phyloP scores from a whole-genome alignment of 1,140 invertebrate species.

The Lycorma delicatula region DNA sequence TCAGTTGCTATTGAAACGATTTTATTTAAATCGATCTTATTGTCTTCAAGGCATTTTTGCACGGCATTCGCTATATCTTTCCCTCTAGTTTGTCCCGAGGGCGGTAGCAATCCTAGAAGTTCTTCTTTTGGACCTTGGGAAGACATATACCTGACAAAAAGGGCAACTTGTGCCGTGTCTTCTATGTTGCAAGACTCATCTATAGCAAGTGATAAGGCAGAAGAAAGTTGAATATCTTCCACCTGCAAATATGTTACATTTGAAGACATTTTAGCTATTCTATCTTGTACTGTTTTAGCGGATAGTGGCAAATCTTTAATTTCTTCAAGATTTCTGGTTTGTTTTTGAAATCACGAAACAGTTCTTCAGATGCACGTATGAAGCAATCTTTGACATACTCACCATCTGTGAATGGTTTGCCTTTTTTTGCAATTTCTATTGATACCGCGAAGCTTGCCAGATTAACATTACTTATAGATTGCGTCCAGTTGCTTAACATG shows the following conservation, averaged over 20 bases:
- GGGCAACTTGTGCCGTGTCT: constrained; percentile 29
- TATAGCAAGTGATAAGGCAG: constrained; percentile 28
- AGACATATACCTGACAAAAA: constrained; percentile 29
- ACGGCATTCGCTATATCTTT: constrained; percentile 32
- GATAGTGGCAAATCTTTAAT: constrained; percentile 30
- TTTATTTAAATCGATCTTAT: constrained; percentile 30
- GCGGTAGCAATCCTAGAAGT: constrained; percentile 28
- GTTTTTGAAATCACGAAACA: constrained; percentile 33
- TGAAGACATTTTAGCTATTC: constrained; percentile 31
- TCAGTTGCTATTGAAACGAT: constrained; percentile 30
- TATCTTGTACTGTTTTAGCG: constrained; percentile 32
- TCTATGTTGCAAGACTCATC: constrained; percentile 31
- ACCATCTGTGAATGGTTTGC: constrained; percentile 33
- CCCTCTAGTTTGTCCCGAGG: constrained; percentile 27
- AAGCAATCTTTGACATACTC: constrained; percentile 32
- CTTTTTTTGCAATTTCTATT: constrained; percentile 29
- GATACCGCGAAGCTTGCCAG: constrained; percentile 27
- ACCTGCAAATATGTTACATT: constrained; percentile 29
- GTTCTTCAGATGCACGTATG: constrained; percentile 28
- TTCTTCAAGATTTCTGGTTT: constrained; percentile 30
- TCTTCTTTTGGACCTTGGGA: constrained; percentile 28
- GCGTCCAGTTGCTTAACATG: constrained; percentile 30
- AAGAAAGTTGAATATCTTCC: constrained; percentile 29
- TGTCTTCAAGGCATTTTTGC: constrained; percentile 26
- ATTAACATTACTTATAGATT: constrained; percentile 32